phyloP scores from a whole-genome alignment of 1,140 invertebrate genomes.

The Cydia fagiglandana region DNA sequence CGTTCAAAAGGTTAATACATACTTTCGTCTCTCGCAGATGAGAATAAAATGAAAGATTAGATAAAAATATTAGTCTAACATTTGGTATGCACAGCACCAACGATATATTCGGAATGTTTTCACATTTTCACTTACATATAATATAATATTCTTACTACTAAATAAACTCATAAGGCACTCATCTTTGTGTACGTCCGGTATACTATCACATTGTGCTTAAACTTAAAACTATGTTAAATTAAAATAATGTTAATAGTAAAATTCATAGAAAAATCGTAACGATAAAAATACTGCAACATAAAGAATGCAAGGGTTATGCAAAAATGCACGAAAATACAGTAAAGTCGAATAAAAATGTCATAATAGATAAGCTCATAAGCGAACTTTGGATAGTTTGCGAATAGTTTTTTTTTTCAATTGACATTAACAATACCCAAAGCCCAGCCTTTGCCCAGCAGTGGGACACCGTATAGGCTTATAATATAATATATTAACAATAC shows the following conservation, averaged over 20 bases:
- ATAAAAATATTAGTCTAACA: not conserved
- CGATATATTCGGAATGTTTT: not conserved
- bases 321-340: constrained; percentile 11
- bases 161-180: constrained; percentile 19
- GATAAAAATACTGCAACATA: not conserved
- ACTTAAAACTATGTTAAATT: constrained; percentile 19
- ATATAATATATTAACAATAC: not conserved
- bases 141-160: not conserved
- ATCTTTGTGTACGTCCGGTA: constrained; percentile 18
- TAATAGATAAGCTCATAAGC: constrained; percentile 8
- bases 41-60: not conserved
- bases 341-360: not conserved
- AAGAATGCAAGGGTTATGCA: not conserved
- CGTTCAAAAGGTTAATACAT: no score
- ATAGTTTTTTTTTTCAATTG: no score
- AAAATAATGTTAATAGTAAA: constrained; percentile 2
- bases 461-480: no score
- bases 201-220: constrained; percentile 29
- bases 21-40: not conserved
- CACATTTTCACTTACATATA: not conserved
- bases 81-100: constrained; percentile 29
- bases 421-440: not conserved
- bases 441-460: no score
- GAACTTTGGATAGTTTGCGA: not conserved
- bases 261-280: constrained; percentile 13